Percentiles rank a stretch among this genome's conserved stretches.
Conservation (phyloP, 2,888 invertebrate genomes). For the Stictocephala bisonia region DNA sequence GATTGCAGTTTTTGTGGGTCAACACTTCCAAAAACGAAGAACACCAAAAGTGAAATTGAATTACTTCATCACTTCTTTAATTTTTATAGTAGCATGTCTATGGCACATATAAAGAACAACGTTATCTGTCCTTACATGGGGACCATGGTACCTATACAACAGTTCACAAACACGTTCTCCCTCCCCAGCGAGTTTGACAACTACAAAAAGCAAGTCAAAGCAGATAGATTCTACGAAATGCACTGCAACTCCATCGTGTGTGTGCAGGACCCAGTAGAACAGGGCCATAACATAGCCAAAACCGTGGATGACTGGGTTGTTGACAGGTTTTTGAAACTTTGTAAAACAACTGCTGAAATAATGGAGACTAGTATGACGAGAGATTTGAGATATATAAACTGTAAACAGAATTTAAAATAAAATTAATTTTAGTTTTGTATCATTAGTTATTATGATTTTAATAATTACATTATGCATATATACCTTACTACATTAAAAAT, state of each 20-base stretch:
- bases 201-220: conserved; percentile 16
- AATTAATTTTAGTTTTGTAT: too few relatives aligned
- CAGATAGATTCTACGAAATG: conserved; percentile 23
- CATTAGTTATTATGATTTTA: too few relatives aligned
- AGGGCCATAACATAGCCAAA: conserved; percentile 22
- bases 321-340: conserved; percentile 10
- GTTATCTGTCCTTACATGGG: conserved; percentile 5
- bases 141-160: neutral
- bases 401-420: too few relatives aligned
- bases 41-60: conserved; percentile 22
- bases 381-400: too few relatives aligned
- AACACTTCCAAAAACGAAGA: neutral
- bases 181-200: conserved; percentile 19
- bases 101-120: neutral
- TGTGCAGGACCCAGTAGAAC: conserved; percentile 24
- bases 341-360: neutral
- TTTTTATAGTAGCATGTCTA: conserved; percentile 17
- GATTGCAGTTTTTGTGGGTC: conserved; percentile 5
- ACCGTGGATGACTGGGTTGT: conserved; percentile 18
- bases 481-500: too few relatives aligned
- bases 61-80: conserved; percentile 13
- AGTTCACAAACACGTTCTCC: conserved; percentile 1
- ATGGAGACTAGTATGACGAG: conserved; percentile 5
- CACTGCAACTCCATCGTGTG: conserved; percentile 9
- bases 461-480: too few relatives aligned